Percentiles rank a stretch among this genome's conserved stretches.
phyloP scores from a whole-genome alignment of 2,797 vertebrate species.

The Pogoniulus pusillus region DNA sequence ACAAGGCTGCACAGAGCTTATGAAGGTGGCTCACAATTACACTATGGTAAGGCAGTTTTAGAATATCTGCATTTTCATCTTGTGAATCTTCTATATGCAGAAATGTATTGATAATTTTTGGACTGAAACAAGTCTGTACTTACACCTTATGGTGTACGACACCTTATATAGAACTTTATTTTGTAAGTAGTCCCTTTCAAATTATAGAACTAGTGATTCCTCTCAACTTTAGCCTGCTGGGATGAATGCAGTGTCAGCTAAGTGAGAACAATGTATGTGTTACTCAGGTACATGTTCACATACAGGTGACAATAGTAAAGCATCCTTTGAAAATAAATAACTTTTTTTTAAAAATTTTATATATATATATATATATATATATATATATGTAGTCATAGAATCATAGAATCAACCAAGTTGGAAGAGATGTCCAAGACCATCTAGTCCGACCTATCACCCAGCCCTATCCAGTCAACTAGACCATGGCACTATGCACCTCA shows the following conservation, averaged over 20 bases:
- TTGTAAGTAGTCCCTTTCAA: not conserved
- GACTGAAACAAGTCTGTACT: not conserved
- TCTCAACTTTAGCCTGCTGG: not conserved
- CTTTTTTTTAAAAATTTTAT: too few relatives aligned
- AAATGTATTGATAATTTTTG: not conserved
- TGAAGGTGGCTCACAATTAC: constrained; percentile 82
- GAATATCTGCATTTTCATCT: not conserved
- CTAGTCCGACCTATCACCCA: too few relatives aligned
- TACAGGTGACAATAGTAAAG: not conserved
- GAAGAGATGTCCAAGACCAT: too few relatives aligned
- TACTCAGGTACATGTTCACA: not conserved
- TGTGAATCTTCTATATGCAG: not conserved
- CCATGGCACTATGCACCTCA: too few relatives aligned
- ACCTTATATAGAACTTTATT: not conserved
- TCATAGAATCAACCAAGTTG: too few relatives aligned
- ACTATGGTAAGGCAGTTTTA: constrained; percentile 77
- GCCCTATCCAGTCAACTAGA: too few relatives aligned
- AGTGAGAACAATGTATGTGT: not conserved
- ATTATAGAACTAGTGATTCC: not conserved
- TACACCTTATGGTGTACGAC: too few relatives aligned
- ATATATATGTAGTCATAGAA: too few relatives aligned
- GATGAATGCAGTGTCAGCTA: not conserved
- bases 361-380: too few relatives aligned
- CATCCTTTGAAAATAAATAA: too few relatives aligned
- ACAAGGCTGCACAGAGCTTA: constrained; percentile 80